Base-by-base conservation (phyloP, 2,888 invertebrate species). In the Drosophila diplacantha region DNA sequence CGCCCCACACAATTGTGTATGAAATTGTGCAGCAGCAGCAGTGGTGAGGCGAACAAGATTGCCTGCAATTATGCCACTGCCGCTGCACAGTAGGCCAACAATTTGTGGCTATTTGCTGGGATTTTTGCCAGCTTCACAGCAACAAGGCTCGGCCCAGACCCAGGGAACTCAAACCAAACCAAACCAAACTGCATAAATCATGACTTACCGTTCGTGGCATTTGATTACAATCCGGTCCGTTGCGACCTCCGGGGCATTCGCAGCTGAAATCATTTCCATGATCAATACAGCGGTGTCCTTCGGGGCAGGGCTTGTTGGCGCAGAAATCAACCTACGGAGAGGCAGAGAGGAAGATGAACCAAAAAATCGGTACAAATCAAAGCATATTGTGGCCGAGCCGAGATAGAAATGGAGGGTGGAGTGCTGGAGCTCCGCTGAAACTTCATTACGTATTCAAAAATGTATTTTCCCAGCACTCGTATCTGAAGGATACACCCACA, bases 181-280 rank as follows among this genome's bases (percentile, higher is more conserved):
- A 34, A 18, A 14, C 34, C 35, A 26, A 41, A 59, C 70, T 85
- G 83, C 86, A 85, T 85, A 86, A 86, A 86, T 86, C 83, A 86
- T 81, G 76, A 89, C 90, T 90, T 89, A 93, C 93, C 86, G 92
- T 91, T 89, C 91, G 90, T 64, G 91, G 90, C 24, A 92, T 91
- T 81, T 91, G 90, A 79, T 91, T 91, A 87, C 93, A 93, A 87
- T 93, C 92, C 54, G 92, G 91, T 54, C 93, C 93, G 65, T 92
- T 91, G 85, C 90, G 92, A 57, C 93, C 93, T 73, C 90, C 90
- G 16, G 93, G 93, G 86, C 94, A 94, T 85, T 93, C 93, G 88
- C 94, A 94, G 61, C 91, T 91, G 87, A 92, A 93, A 86, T 91
- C 93, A 89, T 93, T 93, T 72, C 93, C 94, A 84, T 91, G 92